Evolutionary conservation across 2,113 vertebrate genomes (phyloP).

Genomic region (Odobenus rosmarus): DNA sequence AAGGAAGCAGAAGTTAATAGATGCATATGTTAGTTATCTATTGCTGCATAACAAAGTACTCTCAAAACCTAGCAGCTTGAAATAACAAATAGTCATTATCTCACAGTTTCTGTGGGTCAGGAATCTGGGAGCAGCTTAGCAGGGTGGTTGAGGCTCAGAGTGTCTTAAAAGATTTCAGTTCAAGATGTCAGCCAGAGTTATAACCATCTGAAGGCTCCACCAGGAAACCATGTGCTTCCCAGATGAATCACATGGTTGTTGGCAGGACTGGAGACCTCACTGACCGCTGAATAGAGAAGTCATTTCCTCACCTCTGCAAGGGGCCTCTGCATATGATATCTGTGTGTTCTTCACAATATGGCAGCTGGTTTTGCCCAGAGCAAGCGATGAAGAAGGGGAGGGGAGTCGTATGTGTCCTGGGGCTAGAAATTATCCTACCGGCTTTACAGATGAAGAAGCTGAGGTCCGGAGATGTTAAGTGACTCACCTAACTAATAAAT

Average conservation of each 20-base stretch:
- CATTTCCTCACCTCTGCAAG: not conserved
- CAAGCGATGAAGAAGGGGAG: not conserved
- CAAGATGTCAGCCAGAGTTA: too few species aligned
- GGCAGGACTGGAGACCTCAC: not conserved
- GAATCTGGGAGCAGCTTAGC: not conserved
- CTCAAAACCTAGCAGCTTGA: not conserved
- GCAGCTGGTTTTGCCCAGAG: not conserved
- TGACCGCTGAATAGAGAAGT: not conserved
- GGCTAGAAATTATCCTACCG: too few species aligned
- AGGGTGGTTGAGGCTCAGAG: not conserved
- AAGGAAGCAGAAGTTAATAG: not conserved
- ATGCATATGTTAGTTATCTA: not conserved
- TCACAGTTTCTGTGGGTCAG: not conserved
- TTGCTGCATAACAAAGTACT: not conserved
- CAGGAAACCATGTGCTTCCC: not conserved
- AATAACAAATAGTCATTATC: not conserved
- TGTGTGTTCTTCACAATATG: not conserved
- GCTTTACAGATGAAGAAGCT: not conserved
- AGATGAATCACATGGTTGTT: not conserved
- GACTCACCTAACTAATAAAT: not conserved
- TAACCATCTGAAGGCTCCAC: not conserved
- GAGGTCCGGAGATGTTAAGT: not conserved
- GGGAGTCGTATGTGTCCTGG: not conserved
- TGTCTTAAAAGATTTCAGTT: not conserved
- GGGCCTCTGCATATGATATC: not conserved